Percentiles rank a stretch among this genome's conserved stretches.
These are phyloP conservation scores for Channallabes apus DNA, from an alignment of 2,797 vertebrate genomes.

Conservation along the genomic window DNA sequence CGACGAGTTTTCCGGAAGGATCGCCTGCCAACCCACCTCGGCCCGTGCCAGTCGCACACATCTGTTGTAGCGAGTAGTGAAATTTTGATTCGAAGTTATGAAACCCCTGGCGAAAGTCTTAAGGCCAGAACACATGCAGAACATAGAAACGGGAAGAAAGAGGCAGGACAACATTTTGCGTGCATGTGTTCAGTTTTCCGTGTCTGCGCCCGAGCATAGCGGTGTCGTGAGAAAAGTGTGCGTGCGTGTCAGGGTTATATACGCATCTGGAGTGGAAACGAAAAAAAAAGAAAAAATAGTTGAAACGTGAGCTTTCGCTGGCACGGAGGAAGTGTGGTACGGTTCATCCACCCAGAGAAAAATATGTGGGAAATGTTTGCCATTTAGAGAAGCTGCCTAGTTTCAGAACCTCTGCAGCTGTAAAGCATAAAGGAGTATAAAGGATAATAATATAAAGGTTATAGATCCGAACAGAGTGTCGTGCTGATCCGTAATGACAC, in stretches of 20 bases:
- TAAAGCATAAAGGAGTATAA: not conserved
- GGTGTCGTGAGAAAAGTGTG: not conserved
- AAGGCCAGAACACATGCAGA: not conserved
- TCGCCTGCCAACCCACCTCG: not conserved
- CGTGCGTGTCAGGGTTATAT: not conserved
- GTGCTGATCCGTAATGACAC: not conserved
- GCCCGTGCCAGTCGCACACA: not conserved
- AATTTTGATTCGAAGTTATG: conserved; percentile 1
- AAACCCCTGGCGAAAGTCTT: not conserved
- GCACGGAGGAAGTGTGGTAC: conserved; percentile 60
- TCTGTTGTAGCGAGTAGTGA: conserved; percentile 11
- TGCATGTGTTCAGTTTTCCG: conserved; percentile 12
- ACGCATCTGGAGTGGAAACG: conserved; percentile 31
- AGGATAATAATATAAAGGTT: not conserved
- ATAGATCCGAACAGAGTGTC: not conserved
- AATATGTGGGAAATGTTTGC: conserved; percentile 57
- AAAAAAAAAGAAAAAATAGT: not conserved
- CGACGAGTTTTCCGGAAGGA: not conserved
- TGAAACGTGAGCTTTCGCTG: conserved; percentile 44
- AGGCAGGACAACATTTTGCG: not conserved
- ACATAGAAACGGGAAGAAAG: not conserved
- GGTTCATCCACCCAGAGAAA: conserved; percentile 52
- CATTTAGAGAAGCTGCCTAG: conserved; percentile 61
- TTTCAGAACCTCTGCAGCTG: conserved; percentile 49
- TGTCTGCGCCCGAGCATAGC: not conserved